Conservation (phyloP, 2,797 vertebrate species). For the Xerus rutilus region DNA sequence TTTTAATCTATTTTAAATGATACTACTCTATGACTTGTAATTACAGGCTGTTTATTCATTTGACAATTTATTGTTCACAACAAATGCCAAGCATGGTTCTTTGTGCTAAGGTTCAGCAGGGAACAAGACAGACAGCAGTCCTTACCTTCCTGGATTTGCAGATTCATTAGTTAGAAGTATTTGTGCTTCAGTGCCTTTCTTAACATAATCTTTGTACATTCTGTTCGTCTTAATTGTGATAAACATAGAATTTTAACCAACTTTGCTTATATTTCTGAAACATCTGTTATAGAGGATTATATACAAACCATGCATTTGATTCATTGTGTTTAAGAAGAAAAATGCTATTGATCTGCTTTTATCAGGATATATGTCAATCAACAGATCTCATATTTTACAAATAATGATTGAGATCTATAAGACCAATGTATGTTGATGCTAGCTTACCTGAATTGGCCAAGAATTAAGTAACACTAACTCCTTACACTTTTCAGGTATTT, state of each 20-base stretch:
- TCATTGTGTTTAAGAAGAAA: not conserved
- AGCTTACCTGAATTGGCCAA: not conserved
- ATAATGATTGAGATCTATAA: not conserved
- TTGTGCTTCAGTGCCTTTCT: not conserved
- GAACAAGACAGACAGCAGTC: not conserved
- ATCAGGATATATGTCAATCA: not conserved
- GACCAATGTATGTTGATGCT: not conserved
- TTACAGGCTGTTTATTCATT: not conserved
- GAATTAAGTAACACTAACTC: not conserved
- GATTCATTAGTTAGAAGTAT: not conserved
- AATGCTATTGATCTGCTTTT: not conserved
- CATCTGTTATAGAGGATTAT: not conserved
- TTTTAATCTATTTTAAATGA: constrained; percentile 20
- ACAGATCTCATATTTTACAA: not conserved
- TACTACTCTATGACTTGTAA: not conserved
- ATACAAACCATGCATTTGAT: not conserved
- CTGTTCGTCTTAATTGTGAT: not conserved
- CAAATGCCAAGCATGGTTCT: not conserved
- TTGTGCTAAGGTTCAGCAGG: not conserved
- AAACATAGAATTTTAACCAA: not conserved
- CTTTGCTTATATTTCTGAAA: constrained; percentile 17
- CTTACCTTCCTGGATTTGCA: not conserved
- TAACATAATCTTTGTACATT: not conserved
- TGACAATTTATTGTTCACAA: not conserved
- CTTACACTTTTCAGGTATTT: not conserved